phyloP scores from a whole-genome alignment of 2,797 vertebrate genomes.

The Momotus momota region DNA sequence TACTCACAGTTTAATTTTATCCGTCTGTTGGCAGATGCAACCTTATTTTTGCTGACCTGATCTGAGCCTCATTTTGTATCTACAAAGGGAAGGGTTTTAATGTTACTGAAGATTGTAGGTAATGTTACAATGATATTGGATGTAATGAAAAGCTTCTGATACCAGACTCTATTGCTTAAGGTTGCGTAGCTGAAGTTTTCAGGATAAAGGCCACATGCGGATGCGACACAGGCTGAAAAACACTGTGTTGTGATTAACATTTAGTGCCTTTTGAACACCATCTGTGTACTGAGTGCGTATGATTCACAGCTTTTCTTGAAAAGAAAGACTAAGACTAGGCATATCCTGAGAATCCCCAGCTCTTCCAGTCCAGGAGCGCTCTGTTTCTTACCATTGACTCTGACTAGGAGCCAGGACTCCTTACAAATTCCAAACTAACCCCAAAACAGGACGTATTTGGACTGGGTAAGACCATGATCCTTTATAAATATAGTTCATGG shows the following conservation, averaged over 20 bases:
- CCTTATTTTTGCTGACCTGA: background rate
- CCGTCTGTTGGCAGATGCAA: background rate
- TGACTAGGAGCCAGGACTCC: background rate
- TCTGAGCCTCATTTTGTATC: background rate
- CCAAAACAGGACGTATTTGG: background rate
- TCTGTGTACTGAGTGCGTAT: background rate
- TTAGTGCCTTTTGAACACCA: background rate
- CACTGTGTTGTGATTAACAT: background rate
- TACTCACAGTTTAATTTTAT: background rate
- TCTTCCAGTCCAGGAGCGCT: background rate
- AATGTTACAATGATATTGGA: rapidly evolving
- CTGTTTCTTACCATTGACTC: background rate
- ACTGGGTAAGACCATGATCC: no score
- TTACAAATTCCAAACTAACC: background rate
- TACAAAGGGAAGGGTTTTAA: background rate
- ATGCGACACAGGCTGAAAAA: background rate
- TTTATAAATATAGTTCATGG: rapidly evolving
- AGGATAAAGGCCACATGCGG: background rate
- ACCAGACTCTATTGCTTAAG: background rate
- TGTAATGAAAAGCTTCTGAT: background rate
- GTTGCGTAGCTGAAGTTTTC: background rate
- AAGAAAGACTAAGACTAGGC: background rate
- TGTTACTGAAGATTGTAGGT: background rate
- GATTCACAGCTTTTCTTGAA: background rate
- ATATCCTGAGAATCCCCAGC: background rate